Percentiles rank a stretch among this genome's conserved stretches.
Evolutionary conservation across 2,113 vertebrate genomes (phyloP).

Genomic region (Prionailurus bengalensis): DNA sequence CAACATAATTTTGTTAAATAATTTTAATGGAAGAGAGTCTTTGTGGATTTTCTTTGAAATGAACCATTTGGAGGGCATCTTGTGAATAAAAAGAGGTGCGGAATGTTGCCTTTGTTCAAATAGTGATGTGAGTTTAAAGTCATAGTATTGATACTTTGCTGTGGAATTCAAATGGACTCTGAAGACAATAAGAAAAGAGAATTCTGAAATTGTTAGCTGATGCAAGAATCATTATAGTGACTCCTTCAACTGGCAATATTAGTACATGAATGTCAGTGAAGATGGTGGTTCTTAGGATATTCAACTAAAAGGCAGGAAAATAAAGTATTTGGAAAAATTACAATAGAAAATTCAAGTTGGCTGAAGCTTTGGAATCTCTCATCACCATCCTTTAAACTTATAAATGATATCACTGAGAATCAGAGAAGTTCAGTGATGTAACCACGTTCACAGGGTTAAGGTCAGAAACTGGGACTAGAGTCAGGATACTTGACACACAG

Average conservation of each 20-base stretch:
- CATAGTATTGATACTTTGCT: neutral
- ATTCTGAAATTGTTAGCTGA: neutral
- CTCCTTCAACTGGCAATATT: neutral
- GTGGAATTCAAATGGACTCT: neutral
- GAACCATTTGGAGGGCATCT: neutral
- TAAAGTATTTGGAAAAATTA: slow-evolving; percentile 19
- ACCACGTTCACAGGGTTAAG: neutral
- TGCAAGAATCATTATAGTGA: neutral
- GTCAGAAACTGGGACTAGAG: neutral
- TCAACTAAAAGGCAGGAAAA: neutral
- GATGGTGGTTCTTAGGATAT: neutral
- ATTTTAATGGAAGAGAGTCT: neutral
- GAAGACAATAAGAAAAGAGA: neutral
- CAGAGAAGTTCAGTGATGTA: neutral
- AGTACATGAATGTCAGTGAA: neutral
- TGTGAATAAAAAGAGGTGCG: neutral
- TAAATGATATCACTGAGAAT: neutral
- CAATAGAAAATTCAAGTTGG: neutral
- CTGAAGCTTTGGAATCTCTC: neutral
- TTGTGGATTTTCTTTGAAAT: neutral
- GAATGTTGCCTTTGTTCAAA: neutral
- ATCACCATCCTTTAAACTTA: neutral
- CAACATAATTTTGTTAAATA: neutral
- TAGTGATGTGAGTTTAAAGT: neutral
- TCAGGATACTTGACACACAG: neutral